Base-by-base conservation (phyloP, 2,797 vertebrate species). In the Coluber constrictor region DNA sequence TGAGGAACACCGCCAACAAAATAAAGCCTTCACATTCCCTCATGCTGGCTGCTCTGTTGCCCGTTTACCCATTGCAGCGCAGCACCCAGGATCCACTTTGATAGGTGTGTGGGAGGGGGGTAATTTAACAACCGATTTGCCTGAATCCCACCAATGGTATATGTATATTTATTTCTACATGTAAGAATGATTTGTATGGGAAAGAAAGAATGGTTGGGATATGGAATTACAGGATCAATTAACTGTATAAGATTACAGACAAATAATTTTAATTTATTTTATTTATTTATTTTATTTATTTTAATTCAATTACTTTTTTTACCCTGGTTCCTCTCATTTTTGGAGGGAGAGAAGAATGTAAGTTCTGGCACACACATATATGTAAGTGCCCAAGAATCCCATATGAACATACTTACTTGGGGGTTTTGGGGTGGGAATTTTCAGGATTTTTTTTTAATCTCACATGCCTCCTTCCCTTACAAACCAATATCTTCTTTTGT, bases 401-500 rank as follows among this genome's bases (percentile, higher is more conserved):
- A 54, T 10, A 54, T 54, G 9, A 54, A 54, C 51, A 54, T 54
- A 70, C 2, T 32, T 70, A 70, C 3, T 70, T 70, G 15, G 15
- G 66, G 3, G 25, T 11, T 63, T 27, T 25, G 60, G 60, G 15
- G 5, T 32, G 5, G 66, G 66, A 32, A 70, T 70, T 32, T 70
- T 32, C n/a, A 70, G 66, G n/a, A 70, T 29, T 23, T 70, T 70
- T 55, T 90, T 92, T 55, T 4, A 63, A 37, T 86, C 90, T 91
- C 89, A 83, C 20, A 88, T 91, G 88, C 20, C 61, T n/a, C 29
- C 87, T 74, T 25, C 59, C 89, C 57, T 70, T 74, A 47, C 66
- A 93, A 43, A 23, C 57, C 55, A 47, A 93, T 93, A 29, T 89
- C 37, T 89, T 74, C 51, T 61, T 93, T 86, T 63, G 27, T 47